Percentiles rank a stretch among this genome's conserved stretches.
phyloP scores from a whole-genome alignment of 2,797 vertebrate genomes.

The Potorous gilbertii region DNA sequence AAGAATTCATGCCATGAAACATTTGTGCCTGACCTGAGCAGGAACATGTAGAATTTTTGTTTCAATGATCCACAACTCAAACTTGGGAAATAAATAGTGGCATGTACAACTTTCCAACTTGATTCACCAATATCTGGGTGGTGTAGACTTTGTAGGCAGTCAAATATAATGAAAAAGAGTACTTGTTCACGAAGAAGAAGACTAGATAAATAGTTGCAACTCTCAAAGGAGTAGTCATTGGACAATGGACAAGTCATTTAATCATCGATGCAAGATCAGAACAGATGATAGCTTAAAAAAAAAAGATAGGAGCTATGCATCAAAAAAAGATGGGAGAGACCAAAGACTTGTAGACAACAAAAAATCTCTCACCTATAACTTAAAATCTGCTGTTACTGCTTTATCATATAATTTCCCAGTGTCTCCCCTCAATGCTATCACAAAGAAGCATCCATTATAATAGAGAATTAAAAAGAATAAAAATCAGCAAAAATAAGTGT shows the following conservation, averaged over 20 bases:
- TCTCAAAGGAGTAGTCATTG: background rate
- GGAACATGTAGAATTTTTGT: background rate
- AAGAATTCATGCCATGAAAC: slow-evolving; percentile 20
- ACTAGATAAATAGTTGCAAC: background rate
- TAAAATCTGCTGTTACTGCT: background rate
- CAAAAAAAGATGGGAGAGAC: background rate
- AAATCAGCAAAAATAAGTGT: background rate
- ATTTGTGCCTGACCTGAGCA: background rate
- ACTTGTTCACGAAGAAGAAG: background rate
- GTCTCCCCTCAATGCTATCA: background rate
- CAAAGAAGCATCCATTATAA: background rate
- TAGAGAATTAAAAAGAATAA: background rate
- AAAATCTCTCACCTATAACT: background rate
- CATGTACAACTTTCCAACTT: background rate
- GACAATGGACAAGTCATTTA: background rate
- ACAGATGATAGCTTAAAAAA: background rate
- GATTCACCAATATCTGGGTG: background rate
- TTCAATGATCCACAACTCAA: background rate
- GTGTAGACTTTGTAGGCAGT: background rate
- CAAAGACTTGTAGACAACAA: background rate
- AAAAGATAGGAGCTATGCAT: background rate
- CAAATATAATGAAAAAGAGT: background rate
- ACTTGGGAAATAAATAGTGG: background rate
- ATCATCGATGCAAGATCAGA: background rate
- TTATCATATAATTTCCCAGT: background rate